Percentiles rank a stretch among this genome's conserved stretches.
These are phyloP conservation scores for Exephanes ischioxanthus DNA, from an alignment of 2,888 invertebrate genomes.

Conservation along the genomic window DNA sequence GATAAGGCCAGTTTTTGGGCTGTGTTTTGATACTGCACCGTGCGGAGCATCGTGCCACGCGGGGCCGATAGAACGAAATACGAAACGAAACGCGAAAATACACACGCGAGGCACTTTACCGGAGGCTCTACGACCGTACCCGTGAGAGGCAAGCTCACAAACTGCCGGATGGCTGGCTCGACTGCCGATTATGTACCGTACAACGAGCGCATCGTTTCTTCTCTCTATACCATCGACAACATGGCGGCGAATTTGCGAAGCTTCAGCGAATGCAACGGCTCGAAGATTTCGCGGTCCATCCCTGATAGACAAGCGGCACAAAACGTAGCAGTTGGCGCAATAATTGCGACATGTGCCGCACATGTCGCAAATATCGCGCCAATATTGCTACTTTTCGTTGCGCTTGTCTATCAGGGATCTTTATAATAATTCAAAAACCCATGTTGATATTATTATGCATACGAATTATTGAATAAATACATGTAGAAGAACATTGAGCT, in stretches of 20 bases:
- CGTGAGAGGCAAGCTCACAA: background rate
- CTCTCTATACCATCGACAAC: background rate
- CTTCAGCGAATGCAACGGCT: background rate
- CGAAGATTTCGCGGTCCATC: too few species aligned
- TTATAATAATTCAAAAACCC: too few species aligned
- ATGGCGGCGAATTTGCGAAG: background rate
- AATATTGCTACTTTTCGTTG: too few species aligned
- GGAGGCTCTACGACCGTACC: background rate
- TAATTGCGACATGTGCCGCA: too few species aligned
- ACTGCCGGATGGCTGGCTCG: background rate
- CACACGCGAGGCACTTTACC: background rate
- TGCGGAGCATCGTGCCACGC: background rate
- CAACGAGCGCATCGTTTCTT: background rate
- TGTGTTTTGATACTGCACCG: constrained; percentile 45
- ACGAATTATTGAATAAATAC: too few species aligned
- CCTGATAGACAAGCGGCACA: too few species aligned
- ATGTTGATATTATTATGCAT: too few species aligned
- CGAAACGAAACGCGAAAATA: background rate
- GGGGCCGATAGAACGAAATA: background rate
- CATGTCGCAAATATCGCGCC: too few species aligned
- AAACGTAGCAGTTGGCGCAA: too few species aligned
- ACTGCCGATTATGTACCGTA: background rate
- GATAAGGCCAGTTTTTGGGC: constrained; percentile 51
- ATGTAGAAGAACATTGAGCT: too few species aligned
- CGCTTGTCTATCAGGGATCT: too few species aligned